Base-by-base conservation (phyloP, 2,888 invertebrate species). In the Chloroclystis v-ata region DNA sequence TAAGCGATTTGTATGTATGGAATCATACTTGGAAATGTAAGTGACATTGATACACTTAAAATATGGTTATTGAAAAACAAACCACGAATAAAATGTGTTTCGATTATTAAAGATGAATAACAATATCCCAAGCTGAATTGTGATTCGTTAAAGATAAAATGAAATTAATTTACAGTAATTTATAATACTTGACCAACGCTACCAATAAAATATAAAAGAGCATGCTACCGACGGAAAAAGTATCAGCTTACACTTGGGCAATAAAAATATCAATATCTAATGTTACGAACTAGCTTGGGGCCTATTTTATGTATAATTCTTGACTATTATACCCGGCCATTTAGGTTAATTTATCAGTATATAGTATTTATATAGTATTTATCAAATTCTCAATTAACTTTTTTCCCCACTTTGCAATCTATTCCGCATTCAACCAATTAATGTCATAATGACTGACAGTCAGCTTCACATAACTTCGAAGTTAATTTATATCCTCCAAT, bases 401-500 rank as follows among this genome's bases (percentile, higher is more conserved):
- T 38, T 38, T 47, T 28, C 37, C 38, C 20, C 25, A 11, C 14
- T 40, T 40, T 43, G 5, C 13, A 40, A 28, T 13, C 28, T 40
- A 30, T 62, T 63, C 64, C 60, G 60, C 57, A 61, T 56, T 60
- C 47, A 54, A 54, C 59, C 61, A 69, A 73, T 79, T 77, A 78
- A 69, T 68, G 64, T 58, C 57, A 72, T 75, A 69, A 78, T 72
- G 64, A 60, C 57, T 58, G 42, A 70, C 66, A 63, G 60, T 59
- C 53, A 65, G 58, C 64, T 63, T 60, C 65, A 60, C 59, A 60
- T 65, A 72, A 50, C 64, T 65, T 69, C 59, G 50, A 60, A 63
- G 59, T 56, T 72, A 78, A 84, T 86, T 86, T 87, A 86, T 83
- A 65, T 74, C 66, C 67, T 58, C 56, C 72, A 78, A 82, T 86